Conservation (phyloP, 2,797 vertebrate species). For the Buceros bicornis region DNA sequence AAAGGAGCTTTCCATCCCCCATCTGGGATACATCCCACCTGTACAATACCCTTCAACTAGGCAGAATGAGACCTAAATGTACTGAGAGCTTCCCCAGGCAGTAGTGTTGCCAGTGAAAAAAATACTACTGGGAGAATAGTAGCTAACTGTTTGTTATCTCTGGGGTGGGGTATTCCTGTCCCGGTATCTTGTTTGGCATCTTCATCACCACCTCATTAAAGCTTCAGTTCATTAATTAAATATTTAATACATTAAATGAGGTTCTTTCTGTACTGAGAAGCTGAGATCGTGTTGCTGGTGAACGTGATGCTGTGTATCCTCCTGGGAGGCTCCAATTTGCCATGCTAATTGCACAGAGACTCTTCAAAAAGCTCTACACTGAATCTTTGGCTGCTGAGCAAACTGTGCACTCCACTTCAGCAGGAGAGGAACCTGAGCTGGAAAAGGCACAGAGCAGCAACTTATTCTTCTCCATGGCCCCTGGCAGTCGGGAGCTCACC, state of each 20-base stretch:
- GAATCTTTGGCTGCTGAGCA: constrained; percentile 69
- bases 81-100: background rate
- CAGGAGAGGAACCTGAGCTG: constrained; percentile 47
- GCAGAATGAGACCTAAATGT: constrained; percentile 4
- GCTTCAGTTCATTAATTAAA: constrained; percentile 80
- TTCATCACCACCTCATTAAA: constrained; percentile 79
- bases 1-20: constrained; percentile 45
- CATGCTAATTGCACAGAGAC: constrained; percentile 79
- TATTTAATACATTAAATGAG: constrained; percentile 79
- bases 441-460: background rate
- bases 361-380: constrained; percentile 71
- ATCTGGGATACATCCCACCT: background rate
- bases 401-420: constrained; percentile 23
- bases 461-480: background rate
- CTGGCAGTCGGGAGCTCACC: background rate
- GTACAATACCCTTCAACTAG: background rate
- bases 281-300: constrained; percentile 72
- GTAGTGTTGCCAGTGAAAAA: constrained; percentile 10
- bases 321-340: constrained; percentile 80
- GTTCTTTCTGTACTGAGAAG: constrained; percentile 68
- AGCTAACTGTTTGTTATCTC: constrained; percentile 52
- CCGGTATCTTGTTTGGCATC: constrained; percentile 71
- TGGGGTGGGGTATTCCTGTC: constrained; percentile 51
- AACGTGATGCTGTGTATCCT: constrained; percentile 67
- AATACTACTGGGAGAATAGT: constrained; percentile 41